Base-by-base conservation (phyloP, 2,113 vertebrate species). In the Conger conger region DNA sequence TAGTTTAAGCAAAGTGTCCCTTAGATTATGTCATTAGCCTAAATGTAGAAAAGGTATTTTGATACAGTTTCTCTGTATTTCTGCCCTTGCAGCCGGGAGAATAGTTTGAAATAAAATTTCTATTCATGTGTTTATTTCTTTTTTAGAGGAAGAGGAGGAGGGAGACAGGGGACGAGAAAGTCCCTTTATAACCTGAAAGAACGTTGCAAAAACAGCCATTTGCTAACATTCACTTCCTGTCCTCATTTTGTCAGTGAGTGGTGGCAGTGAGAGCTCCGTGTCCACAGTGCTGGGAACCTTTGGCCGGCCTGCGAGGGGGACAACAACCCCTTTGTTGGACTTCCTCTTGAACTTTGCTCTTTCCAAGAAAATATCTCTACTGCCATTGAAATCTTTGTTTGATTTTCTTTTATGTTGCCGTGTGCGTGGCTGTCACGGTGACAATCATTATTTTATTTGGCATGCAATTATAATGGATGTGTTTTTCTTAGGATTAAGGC, bases 271-370 rank as follows among this genome's bases (percentile, higher is more conserved):
- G 68, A 73, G 68, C 20, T 27, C 68, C 30, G 68, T 73, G 68
- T 73, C 27, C 68, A 73, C 68, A 73, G 68, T 33, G n/a, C 68
- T 73, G n/a, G n/a, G 68, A 73, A 73, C 68, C 68, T 73, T 13
- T 73, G 68, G 68, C n/a, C n/a, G 13, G 27, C 68, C n/a, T 73
- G 68, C 13, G 68, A 13, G 27, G 68, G 57, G 68, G 68, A 73
- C 68, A 73, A 73, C 68, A 33, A 73, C 30, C 68, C 15, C 68
- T 73, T 27, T 73, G 68, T 63, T 30, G 68, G n/a, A 73, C 68
- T 73, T 73, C 68, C 27, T 33, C 68, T 73, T 33, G 68, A 73
- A 73, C 68, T 73, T 73, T 73, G 68, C 68, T 73, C 68, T 73
- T 73, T 73, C 68, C n/a, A 33, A 73, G 68, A 73, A 73, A 73